phyloP scores from a whole-genome alignment of 2,113 vertebrate species.

The Chrysochloris asiatica region DNA sequence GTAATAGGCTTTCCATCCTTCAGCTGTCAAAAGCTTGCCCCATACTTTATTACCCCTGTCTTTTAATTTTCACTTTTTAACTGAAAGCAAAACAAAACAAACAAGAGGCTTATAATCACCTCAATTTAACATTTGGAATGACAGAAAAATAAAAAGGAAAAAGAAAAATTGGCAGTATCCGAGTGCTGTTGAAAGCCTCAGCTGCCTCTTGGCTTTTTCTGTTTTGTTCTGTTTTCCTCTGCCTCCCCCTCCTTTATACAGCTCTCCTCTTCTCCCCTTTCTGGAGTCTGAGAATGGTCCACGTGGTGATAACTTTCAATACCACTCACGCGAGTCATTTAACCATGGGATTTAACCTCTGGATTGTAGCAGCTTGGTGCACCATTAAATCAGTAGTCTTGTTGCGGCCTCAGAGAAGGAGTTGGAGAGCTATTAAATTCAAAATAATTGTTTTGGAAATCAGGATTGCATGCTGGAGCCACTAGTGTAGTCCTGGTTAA shows the following conservation, averaged over 20 bases:
- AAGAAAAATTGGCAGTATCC: constrained; percentile 64
- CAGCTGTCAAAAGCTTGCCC: constrained; percentile 65
- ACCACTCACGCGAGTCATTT: constrained; percentile 51
- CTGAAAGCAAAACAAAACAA: constrained; percentile 74
- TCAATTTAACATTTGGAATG: constrained; percentile 72
- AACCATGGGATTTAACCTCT: constrained; percentile 73
- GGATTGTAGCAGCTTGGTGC: constrained; percentile 71
- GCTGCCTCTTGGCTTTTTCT: constrained; percentile 56
- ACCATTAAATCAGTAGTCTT: constrained; percentile 71
- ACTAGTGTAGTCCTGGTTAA: constrained; percentile 35
- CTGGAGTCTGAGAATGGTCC: constrained; percentile 32
- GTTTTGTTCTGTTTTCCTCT: constrained; percentile 59
- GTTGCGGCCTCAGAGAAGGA: constrained; percentile 55
- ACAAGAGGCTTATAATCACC: constrained; percentile 75
- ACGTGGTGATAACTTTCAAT: constrained; percentile 54
- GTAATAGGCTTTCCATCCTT: constrained; percentile 67
- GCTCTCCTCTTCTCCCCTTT: background rate
- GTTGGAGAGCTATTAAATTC: constrained; percentile 62
- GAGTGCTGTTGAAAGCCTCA: constrained; percentile 61
- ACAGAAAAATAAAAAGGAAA: constrained; percentile 1
- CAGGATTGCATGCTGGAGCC: constrained; percentile 40
- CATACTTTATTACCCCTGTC: constrained; percentile 64
- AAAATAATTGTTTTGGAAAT: constrained; percentile 70
- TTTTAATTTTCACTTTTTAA: constrained; percentile 77
- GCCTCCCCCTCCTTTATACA: background rate